Conservation (phyloP, 2,113 vertebrate genomes). For the Paracyprichromis sp. region DNA sequence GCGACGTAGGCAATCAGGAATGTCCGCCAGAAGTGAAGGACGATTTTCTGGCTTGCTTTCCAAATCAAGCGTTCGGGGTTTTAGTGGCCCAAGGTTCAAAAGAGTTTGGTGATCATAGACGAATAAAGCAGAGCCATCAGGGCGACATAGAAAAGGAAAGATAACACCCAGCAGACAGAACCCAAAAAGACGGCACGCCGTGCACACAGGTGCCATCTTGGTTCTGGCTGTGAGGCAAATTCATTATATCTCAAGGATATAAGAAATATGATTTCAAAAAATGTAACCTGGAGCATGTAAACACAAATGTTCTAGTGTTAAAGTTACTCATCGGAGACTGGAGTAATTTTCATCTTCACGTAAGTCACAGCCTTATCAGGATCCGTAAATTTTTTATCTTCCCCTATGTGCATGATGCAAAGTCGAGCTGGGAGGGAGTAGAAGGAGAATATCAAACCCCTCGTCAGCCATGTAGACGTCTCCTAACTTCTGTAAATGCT, state of each 20-base stretch:
- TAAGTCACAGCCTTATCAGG: not conserved
- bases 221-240: not conserved
- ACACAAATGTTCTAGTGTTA: not conserved
- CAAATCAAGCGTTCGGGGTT: not conserved
- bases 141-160: not conserved
- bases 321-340: not conserved
- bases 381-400: rapidly evolving
- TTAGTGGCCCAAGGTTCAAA: not conserved
- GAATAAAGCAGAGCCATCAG: not conserved
- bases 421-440: not conserved
- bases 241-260: not conserved
- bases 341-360: not conserved
- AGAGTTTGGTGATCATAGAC: not conserved
- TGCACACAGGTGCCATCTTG: not conserved
- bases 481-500: not conserved
- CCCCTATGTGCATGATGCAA: rapidly evolving
- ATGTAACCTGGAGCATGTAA: not conserved
- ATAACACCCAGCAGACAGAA: not conserved
- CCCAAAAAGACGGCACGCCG: not conserved
- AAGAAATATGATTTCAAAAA: not conserved
- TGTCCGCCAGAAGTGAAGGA: not conserved
- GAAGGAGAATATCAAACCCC: not conserved
- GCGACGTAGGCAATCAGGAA: not conserved
- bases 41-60: not conserved
- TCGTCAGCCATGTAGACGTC: not conserved